Evolutionary conservation across 2,797 vertebrate species (phyloP), one percentile per base, ranked within the genome.

Genomic region (Mormyrops boulengeri): DNA sequence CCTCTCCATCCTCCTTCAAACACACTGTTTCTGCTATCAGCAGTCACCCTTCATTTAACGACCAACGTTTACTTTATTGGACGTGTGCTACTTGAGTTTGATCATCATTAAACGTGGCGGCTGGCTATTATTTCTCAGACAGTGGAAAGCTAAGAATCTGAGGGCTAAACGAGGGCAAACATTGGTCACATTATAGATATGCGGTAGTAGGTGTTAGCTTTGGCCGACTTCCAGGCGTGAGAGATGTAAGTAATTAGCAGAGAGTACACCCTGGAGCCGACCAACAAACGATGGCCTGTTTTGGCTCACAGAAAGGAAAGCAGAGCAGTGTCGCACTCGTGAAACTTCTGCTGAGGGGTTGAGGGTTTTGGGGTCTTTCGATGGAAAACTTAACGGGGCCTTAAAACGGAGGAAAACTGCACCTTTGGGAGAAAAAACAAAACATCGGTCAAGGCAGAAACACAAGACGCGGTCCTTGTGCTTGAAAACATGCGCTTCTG

Each of bases 271-370:
- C 91, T 50, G 50, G 89, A 85, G 91, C 88, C 91, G 38, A 89
- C 69, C 91, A 30, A 93, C 87, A 91, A 91, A 92, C 60, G 57
- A 89, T 38, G 11, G 77, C 77, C 50, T 89, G n/a, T 85, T 90
- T 85, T 50, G 62, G 88, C 49, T 0, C 1, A 89, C 57, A 17
- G 88, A 44, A 26, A 89, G 80, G 30, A 85, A 87, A 90, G 73
- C 91, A 92, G 90, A 47, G 82, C 22, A 19, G 69, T 17, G 87
- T 22, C n/a, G 89, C 52, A 80, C 44, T 38, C 69, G 41, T 38
- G 14, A 19, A 80, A 17, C 22, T 44, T 12, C 47, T 30, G 66
- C 47, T 26, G 44, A 17, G 47, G 49, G 49, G 22, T 11, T 11
- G 80, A 12, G 47, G 47, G 19, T 38, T 73, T 30, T 82, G 82